Base-by-base conservation (phyloP, 92 coral and sea anemone species). In the Epizoanthus stellaris region DNA sequence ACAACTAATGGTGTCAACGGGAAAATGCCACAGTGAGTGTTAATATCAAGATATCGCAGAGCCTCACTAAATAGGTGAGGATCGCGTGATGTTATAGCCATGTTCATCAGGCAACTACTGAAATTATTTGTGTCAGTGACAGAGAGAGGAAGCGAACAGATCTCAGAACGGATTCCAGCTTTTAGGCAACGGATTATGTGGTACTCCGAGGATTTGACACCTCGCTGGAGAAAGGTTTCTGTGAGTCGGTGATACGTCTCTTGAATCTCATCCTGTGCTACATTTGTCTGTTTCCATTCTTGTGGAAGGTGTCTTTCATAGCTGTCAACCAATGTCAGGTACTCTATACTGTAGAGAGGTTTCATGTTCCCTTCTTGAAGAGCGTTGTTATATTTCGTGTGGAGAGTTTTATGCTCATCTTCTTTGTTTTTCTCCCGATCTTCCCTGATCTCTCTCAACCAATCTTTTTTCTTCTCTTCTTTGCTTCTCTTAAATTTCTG, bases 71-170 rank as follows among this genome's bases (percentile, higher is more conserved):
- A 59, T 4, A 59, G 19, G 13, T 59, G 64, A 59, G 5, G 64
- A 3, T 59, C 64, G 5, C 16, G 64, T 20, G 64, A 8, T 20
- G 64, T 59, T 15, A 59, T 20, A 15, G 64, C 64, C 64, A 59
- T 59, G 64, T 59, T 59, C n/a, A 59, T 59, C 64, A 59, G 64
- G n/a, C 64, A 59, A 20, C 64, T 59, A 20, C 64, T 59, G 64
- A 59, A 59, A 15, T 59, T 59, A 23, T 59, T 59, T 59, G 15
- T 59, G n/a, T 59, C 64, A 6, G 64, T 59, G 14, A 13, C 64
- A 20, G 64, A 20, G 1, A 59, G 16, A 10, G 64, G 15, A 59
- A 59, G 64, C 1, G n/a, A 4, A 13, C 64, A 59, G 6, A 59
- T 59, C 1, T 59, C 64, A 59, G 64, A 59, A 8, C 64, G 14